Conservation (phyloP, 2,797 vertebrate species). For the Halcyon smyrnensis region DNA sequence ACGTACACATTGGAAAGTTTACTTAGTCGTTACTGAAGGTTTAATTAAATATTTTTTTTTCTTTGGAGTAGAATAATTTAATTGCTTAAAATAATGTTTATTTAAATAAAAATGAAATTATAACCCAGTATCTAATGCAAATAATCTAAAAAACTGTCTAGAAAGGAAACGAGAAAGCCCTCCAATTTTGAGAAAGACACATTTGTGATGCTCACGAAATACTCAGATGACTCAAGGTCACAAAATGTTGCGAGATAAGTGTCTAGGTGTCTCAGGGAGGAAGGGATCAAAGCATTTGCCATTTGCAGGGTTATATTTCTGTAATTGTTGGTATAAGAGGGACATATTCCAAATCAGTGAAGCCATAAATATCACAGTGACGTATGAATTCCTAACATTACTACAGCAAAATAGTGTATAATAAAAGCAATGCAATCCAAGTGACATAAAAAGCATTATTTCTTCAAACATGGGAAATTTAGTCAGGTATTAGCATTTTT, state of each 20-base stretch:
- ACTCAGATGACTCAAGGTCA: not conserved
- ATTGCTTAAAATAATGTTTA: not conserved
- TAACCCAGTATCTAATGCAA: not conserved
- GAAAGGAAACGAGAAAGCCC: not conserved
- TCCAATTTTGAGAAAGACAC: not conserved
- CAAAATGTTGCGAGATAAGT: not conserved
- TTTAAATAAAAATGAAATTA: constrained; percentile 35
- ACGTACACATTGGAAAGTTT: not conserved
- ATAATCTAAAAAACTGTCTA: not conserved
- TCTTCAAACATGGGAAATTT: not conserved
- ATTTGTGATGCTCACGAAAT: not conserved
- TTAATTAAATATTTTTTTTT: constrained; percentile 31
- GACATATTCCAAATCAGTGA: not conserved
- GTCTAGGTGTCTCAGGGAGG: not conserved
- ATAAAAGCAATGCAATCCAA: not conserved
- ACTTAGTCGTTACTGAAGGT: not conserved
- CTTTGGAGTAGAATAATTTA: constrained; percentile 21
- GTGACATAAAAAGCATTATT: not conserved
- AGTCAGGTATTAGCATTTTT: not conserved
- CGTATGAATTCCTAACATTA: not conserved
- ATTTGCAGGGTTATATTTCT: not conserved
- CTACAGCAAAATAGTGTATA: not conserved
- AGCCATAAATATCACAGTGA: not conserved
- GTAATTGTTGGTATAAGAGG: not conserved
- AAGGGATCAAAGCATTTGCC: not conserved